Base-by-base conservation (phyloP, 2,113 vertebrate species). In the Larimichthys crocea region DNA sequence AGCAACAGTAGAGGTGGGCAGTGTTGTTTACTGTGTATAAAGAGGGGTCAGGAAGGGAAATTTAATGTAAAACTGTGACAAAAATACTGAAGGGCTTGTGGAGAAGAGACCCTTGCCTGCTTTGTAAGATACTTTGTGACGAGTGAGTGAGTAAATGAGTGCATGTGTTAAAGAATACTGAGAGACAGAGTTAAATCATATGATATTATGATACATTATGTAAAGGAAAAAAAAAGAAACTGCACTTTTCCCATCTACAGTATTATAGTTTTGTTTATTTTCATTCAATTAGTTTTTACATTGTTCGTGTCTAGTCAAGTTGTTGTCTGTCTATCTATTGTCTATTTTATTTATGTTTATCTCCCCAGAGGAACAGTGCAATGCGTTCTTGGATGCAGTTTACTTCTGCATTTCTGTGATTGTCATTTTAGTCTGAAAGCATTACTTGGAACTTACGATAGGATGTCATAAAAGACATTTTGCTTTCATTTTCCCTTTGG, bases 231-330 rank as follows among this genome's bases (percentile, higher is more conserved):
- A 83, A 82, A 88, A 86, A 84, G 52, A 87, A 82, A 96, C 94
- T 87, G 96, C 97, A 97, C 96, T 96, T 97, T 96, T 95, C 94
- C 93, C 93, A 95, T 88, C 88, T 90, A 90, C 89, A 91, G 92
- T 94, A 87, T 94, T 94, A 86, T 90, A 40, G 85, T 87, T 91
- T 74, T 70, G 57, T 88, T 89, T 79, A 84, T 83, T 91, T 94
- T 90, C 83, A 20, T 90, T 88, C 79, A 86, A 82, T 93, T 89
- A 86, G 88, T 85, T 88, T 86, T 77, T 80, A 73, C 59, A 72
- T 91, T 78, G 71, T 85, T 82, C 71, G 76, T 62, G 62, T 91
- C 73, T 31, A 20, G 65, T 80, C 29, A 44, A 76, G 53, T 73
- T 87, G 59, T 57, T 82, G 74, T 50, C 73, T 57, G 10, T 87